Evolutionary conservation across 1,140 invertebrate genomes (phyloP).

Genomic region (Vollenhovia emeryi): DNA sequence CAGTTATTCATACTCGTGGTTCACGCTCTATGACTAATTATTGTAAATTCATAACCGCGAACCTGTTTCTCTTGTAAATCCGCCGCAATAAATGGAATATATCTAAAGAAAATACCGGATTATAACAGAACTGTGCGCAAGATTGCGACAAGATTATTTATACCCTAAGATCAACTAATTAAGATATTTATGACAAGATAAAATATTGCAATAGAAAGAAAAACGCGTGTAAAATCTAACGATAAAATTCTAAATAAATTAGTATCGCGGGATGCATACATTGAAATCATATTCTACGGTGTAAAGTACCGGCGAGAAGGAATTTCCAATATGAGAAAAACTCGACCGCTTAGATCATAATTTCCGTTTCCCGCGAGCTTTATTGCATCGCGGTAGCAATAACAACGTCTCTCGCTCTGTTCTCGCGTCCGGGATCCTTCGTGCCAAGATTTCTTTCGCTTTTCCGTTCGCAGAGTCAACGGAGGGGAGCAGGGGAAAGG

Average conservation of each 20-base stretch:
- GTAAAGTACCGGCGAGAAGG: not conserved
- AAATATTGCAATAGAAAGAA: not conserved
- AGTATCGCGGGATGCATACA: not conserved
- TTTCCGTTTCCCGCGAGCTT: constrained; percentile 42
- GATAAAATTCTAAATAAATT: not conserved
- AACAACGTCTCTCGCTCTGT: constrained; percentile 8
- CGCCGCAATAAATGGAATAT: constrained; percentile 20
- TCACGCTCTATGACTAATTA: constrained; percentile 51
- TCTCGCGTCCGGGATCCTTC: constrained; percentile 7
- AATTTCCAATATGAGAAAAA: constrained; percentile 19
- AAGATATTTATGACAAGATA: not conserved
- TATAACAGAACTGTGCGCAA: not conserved
- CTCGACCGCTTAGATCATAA: constrained; percentile 35
- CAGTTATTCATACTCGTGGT: constrained; percentile 44
- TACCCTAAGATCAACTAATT: not conserved
- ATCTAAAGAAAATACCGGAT: not conserved
- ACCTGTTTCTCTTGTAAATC: constrained; percentile 26
- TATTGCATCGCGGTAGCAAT: constrained; percentile 44
- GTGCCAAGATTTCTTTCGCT: constrained; percentile 41
- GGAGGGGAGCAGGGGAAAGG: not conserved
- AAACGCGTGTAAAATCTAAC: not conserved
- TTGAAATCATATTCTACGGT: not conserved
- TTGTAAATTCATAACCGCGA: constrained; percentile 30
- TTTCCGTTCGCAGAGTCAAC: not conserved
- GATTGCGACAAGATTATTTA: not conserved